Base-by-base conservation (phyloP, 2,888 invertebrate species). In the Lypha dubia region DNA sequence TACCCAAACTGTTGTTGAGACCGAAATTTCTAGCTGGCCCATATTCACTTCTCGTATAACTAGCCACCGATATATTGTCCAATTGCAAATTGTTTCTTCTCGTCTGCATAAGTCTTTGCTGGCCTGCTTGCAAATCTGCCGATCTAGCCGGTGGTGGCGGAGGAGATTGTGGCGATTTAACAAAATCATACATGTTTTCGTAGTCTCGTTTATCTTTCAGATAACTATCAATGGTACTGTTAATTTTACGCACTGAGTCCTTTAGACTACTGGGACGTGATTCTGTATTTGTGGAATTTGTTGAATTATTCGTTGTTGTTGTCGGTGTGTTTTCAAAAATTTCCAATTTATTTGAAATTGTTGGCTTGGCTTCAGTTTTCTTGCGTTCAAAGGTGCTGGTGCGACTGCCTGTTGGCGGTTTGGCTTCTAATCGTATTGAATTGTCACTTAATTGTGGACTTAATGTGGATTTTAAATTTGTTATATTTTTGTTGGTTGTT, bases 221-320 rank as follows among this genome's bases (percentile, higher is more conserved):
- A 83, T 92, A 92, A 84, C 90, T 92, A 35, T 92, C 92, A 75
- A 92, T 92, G 67, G 92, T 92, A 85, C 89, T 91, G 84, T 91
- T 92, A 65, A 92, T 92, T 86, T 92, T 92, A 71, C 92, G 92
- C 73, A 92, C 92, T 15, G 92, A 92, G 77, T 91, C 91, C 87
- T 92, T 92, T 0, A 92, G 87, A 75, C 92, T 92, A 70, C 90
- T 90, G 15, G 92, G 88, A 49, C 91, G 88, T 1, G 85, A 56
- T 8, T 83, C 86, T 4, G 22, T 53, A 44, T 32, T 79, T 17
- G 46, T n/a, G 8, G 9, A 7, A 9, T 56, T 67, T 74, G 63
- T 20, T 22, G 8, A 13, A 8, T 63, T 60, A 49, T 22, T 51
- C 15, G 62, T 13, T 62, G 58, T 86, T 15, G 62, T 13, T 62